Evolutionary conservation across 2,113 vertebrate species (phyloP).

Genomic region (Chaetura pelagica): DNA sequence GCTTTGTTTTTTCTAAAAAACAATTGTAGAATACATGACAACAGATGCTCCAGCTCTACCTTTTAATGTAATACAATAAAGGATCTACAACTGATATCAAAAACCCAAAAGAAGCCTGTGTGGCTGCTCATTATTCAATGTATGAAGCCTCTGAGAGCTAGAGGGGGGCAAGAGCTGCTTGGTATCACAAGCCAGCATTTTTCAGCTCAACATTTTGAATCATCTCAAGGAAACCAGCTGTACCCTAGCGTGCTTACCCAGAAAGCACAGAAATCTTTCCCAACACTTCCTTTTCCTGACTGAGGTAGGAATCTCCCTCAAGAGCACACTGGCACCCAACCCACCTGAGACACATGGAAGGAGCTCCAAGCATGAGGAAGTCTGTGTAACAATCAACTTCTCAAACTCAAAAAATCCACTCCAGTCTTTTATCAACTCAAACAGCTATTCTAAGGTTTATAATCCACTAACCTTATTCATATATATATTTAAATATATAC

Average conservation of each 20-base stretch:
- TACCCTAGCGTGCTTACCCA: neutral
- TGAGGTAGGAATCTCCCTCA: neutral
- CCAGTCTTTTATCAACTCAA: neutral
- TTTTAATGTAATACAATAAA: neutral
- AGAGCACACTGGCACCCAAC: neutral
- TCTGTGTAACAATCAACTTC: neutral
- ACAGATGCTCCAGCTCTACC: neutral
- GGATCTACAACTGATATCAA: neutral
- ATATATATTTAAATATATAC: neutral
- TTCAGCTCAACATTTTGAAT: neutral
- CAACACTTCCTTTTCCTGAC: neutral
- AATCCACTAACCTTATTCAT: neutral
- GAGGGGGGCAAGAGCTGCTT: neutral
- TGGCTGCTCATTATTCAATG: accelerated
- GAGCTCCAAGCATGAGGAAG: neutral
- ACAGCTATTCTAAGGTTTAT: neutral
- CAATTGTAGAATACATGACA: neutral
- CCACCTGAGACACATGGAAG: neutral
- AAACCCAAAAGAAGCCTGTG: accelerated
- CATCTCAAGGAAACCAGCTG: neutral
- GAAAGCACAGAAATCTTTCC: neutral
- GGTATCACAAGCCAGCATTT: accelerated
- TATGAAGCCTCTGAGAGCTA: neutral
- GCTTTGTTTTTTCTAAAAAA: neutral
- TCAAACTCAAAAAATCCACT: neutral